These are phyloP conservation scores for Scomberomorus guttatus DNA, from an alignment of 2,797 vertebrate species.

Conservation along the genomic window DNA sequence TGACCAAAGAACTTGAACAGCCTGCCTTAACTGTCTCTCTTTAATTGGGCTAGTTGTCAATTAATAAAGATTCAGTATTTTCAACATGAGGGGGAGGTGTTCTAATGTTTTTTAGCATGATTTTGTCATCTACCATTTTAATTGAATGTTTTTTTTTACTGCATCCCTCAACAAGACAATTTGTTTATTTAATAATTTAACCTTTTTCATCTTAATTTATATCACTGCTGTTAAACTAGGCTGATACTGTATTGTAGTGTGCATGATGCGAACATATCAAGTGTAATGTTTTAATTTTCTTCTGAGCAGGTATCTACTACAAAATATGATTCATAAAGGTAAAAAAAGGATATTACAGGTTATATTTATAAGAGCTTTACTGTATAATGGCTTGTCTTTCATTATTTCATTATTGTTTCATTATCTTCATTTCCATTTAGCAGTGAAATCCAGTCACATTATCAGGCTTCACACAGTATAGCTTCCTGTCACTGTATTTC, in stretches of 20 bases:
- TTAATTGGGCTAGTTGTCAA: not conserved
- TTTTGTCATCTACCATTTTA: not conserved
- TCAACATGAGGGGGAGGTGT: not conserved
- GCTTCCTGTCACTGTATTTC: constrained; percentile 7
- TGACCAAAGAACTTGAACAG: no score
- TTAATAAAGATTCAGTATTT: not conserved
- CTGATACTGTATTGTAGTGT: constrained; percentile 6
- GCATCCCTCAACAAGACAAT: not conserved
- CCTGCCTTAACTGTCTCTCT: no score
- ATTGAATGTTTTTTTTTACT: not conserved
- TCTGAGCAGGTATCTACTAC: constrained; percentile 3
- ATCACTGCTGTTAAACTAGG: constrained; percentile 18
- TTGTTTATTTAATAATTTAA: not conserved
- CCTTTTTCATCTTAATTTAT: not conserved
- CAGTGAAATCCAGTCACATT: constrained; percentile 4
- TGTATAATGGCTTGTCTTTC: not conserved
- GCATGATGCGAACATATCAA: not conserved
- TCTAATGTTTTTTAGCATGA: not conserved
- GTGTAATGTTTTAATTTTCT: constrained; percentile 1
- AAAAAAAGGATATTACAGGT: not conserved
- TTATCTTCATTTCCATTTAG: not conserved
- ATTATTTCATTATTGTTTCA: not conserved
- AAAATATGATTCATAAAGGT: constrained; percentile 36
- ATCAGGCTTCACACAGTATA: constrained; percentile 3
- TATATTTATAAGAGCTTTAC: not conserved